Percentiles rank a stretch among this genome's conserved stretches.
Evolutionary conservation across 2,797 vertebrate species (phyloP).

Genomic region (Eulemur mongoz): DNA sequence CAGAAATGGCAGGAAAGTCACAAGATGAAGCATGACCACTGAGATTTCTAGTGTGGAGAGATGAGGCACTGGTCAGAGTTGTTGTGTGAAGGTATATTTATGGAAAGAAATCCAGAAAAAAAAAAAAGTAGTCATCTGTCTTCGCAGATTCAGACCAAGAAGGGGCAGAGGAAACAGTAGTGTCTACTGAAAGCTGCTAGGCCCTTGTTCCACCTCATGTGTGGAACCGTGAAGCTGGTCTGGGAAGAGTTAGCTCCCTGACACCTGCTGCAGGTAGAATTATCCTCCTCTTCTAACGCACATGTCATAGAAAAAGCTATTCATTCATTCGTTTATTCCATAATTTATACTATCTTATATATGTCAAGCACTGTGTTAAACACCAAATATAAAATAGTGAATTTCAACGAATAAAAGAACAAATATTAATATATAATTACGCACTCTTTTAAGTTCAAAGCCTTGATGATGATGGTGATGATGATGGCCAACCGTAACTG

Average conservation of each 20-base stretch:
- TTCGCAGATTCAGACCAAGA: background rate
- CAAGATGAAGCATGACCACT: background rate
- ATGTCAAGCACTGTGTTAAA: background rate
- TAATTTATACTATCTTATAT: background rate
- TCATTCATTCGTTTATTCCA: fast-evolving
- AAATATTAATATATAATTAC: background rate
- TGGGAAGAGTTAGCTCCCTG: no score
- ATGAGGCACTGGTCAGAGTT: background rate
- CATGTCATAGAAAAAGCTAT: background rate
- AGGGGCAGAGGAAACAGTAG: fast-evolving
- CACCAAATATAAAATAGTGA: background rate
- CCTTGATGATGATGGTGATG: background rate
- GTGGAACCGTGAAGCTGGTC: background rate
- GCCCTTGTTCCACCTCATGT: fast-evolving
- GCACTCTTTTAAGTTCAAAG: background rate
- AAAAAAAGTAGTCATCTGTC: background rate
- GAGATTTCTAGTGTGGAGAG: background rate
- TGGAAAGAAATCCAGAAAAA: background rate
- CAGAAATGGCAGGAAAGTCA: background rate
- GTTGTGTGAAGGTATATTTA: background rate
- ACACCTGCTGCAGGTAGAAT: background rate
- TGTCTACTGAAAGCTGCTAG: background rate
- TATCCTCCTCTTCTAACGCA: background rate
- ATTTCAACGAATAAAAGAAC: background rate
- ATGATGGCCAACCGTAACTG: fast-evolving